Evolutionary conservation across 2,888 invertebrate species (phyloP).

Genomic region (Embidobia sp.): DNA sequence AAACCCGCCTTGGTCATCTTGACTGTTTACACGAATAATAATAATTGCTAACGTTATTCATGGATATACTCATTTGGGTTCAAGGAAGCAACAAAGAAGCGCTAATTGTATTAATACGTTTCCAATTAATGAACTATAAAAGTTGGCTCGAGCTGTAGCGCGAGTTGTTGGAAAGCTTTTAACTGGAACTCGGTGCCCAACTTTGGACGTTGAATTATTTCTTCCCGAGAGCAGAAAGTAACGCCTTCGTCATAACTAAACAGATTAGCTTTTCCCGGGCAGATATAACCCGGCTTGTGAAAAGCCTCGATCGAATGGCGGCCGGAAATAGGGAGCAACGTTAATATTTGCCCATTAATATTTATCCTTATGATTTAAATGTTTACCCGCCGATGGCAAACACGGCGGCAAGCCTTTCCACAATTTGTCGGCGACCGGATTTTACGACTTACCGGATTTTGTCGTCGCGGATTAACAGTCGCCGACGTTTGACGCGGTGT

Average conservation of each 20-base stretch:
- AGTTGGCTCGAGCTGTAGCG: no score
- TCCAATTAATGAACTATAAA: no score
- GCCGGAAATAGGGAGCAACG: constrained; percentile 3
- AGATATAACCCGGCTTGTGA: constrained; percentile 8
- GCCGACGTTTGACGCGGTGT: constrained; percentile 32
- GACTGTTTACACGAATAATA: no score
- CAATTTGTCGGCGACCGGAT: constrained; percentile 27
- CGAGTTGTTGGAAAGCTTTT: not conserved
- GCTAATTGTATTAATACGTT: no score
- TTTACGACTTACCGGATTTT: constrained; percentile 40
- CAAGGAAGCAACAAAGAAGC: no score
- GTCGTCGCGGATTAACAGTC: constrained; percentile 27
- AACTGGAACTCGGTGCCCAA: constrained; percentile 18
- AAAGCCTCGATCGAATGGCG: constrained; percentile 18
- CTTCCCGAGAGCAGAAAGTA: constrained; percentile 13
- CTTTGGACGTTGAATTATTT: constrained; percentile 5
- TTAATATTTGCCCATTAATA: constrained; percentile 41
- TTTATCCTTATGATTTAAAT: constrained; percentile 31
- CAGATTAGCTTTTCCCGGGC: constrained; percentile 21
- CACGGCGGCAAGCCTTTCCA: constrained; percentile 10
- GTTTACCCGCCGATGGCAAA: constrained; percentile 18
- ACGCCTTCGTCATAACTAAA: constrained; percentile 25
- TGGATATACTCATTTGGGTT: no score
- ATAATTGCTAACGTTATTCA: no score
- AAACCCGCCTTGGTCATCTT: no score